Evolutionary conservation across 30 jellyfish, hydroid and myxozoan species (phyloP), one percentile per base, ranked within the genome.

Genomic region (Aurelia aurita): DNA sequence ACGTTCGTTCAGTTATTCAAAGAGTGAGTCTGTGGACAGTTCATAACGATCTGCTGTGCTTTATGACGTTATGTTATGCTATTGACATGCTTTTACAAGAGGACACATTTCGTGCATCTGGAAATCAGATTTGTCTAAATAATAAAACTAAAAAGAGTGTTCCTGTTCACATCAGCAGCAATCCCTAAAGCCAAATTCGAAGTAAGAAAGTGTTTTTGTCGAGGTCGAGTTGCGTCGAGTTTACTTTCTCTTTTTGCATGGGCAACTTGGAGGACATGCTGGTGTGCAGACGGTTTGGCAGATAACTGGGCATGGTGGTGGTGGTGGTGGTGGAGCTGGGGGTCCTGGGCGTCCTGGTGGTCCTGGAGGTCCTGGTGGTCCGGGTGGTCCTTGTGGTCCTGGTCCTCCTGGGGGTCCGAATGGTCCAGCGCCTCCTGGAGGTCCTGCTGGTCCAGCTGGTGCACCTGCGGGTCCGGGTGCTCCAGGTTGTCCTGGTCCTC

Each of bases 281-380:
- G 89, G 96, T 14, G 86, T 64, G 60, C 97, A 90, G 32, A 60
- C 72, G 35, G 90, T 75, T 34, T 53, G 78, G 87, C 97, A 90
- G 86, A 85, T 83, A 27, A 63, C 73, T 83, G 97, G 97, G 97
- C 97, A 90, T 85, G 92, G 96, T 83, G 96, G 91, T 81, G 98
- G 98, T 77, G 98, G 96, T 74, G 98, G 98, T 83, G 98, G 98
- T 63, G 98, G 98, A 28, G 99, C 97, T 85, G 98, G 98, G 35
- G 97, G 96, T 74, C 97, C 93, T 70, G 93, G 93, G 45, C 86
- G 93, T 83, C 93, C 98, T 69, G 98, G 98, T 49, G 98, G 98
- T 80, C 98, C 98, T 81, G 96, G 96, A 22, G 98, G 98, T 87
- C 98, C 98, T 84, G 98, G 98, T 19, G 96, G 98, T 86, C 98